phyloP scores from a whole-genome alignment of 2,797 vertebrate species.

The Passerculus sandwichensis region DNA sequence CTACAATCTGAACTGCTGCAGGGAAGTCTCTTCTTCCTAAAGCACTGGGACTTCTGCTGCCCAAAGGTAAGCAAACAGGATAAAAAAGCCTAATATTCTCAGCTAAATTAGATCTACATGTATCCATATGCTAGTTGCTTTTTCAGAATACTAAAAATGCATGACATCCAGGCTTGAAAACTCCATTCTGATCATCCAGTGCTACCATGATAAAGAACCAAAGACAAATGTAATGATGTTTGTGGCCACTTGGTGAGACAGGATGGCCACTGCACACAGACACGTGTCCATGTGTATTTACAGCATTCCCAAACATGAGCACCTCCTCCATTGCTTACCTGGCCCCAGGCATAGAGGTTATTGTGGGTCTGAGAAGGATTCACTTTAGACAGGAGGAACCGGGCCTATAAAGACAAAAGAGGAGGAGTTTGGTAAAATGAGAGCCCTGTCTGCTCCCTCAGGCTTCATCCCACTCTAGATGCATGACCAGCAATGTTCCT shows the following conservation, averaged over 20 bases:
- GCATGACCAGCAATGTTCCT: neutral
- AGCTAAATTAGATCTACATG: neutral
- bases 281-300: neutral
- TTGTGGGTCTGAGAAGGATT: slow-evolving; percentile 99
- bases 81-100: neutral
- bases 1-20: neutral
- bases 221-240: fast-evolving
- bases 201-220: neutral
- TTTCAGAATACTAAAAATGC: neutral
- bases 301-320: neutral
- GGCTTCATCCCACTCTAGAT: neutral
- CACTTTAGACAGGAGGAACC: slow-evolving; percentile 97
- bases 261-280: neutral
- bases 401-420: slow-evolving; percentile 81
- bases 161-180: neutral
- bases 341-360: slow-evolving; percentile 94
- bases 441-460: neutral
- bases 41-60: neutral
- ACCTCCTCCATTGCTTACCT: slow-evolving; percentile 80
- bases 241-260: neutral
- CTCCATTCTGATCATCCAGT: neutral
- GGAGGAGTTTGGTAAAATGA: neutral
- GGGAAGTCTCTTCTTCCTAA: neutral
- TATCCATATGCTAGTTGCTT: neutral
- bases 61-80: neutral